Evolutionary conservation across 1,140 invertebrate genomes (phyloP), one percentile per base, ranked within the genome.

Genomic region (Calliopsis andreniformis): DNA sequence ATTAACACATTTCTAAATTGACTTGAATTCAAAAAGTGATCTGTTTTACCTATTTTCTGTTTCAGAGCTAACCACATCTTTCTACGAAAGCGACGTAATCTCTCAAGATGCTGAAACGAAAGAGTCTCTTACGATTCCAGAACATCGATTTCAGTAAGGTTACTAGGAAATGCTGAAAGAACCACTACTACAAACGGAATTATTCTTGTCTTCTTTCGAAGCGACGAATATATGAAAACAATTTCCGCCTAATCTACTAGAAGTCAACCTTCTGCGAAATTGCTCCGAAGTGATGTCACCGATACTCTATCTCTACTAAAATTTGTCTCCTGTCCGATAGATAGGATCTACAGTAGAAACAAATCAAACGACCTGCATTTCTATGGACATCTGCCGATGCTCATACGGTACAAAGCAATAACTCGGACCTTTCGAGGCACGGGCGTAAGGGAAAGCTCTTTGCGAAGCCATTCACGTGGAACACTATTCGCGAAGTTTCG

Each of bases 31-130:
- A 49, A 66, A 47, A 8, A 47, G 20, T 67, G 1, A 69, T 14
- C 6, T 2, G 59, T 55, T 28, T 51, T 53, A 49, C 42, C 14
- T 51, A 73, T 53, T 79, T 82, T 59, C 49, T 83, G 75, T 85
- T 85, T 2, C 72, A 85, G 83, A 10, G 43, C 32, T 23, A 18
- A 16, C 4, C 12, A 55, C 10, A 28, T 35, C 12, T 20, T 12
- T 6, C 72, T 69, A 68, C 64, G 18, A 59, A 76, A 75, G 51
- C 72, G 66, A 76, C 42, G n/a, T 71, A 62, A 71, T 47, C 69
- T 25, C 45, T 0, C 0, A 18, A 30, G 28, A 30, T 20, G 16
- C 2, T 0, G 23, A 16, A 43, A 45, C n/a, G 28, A 39, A 56
- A 32, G 42, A 67, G 42, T 66, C 59, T 25, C 18, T 32, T 23